These are phyloP conservation scores for Phyllostomus discolor DNA, from an alignment of 2,113 vertebrate species.

Conservation along the genomic window DNA sequence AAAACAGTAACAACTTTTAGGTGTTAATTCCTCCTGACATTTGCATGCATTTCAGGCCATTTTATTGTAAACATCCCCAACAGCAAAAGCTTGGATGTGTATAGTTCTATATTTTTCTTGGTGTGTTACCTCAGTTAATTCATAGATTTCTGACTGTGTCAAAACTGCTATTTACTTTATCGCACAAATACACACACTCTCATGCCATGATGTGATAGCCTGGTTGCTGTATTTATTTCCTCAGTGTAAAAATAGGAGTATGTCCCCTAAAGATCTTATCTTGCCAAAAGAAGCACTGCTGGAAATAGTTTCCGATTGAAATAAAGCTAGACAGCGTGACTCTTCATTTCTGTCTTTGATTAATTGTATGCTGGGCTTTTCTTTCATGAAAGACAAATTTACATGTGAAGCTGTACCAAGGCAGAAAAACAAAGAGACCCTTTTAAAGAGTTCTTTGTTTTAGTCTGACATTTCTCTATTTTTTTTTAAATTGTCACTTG, in stretches of 20 bases:
- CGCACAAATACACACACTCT: neutral
- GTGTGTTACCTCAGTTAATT: neutral
- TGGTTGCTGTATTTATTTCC: constrained; percentile 56
- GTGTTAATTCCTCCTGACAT: neutral
- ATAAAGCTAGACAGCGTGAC: constrained; percentile 64
- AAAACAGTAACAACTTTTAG: neutral
- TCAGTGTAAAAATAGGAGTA: constrained; percentile 63
- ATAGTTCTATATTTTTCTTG: neutral
- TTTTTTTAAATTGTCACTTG: constrained; percentile 33
- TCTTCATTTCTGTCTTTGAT: constrained; percentile 78
- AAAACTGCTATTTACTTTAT: neutral
- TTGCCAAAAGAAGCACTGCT: constrained; percentile 71
- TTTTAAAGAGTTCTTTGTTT: constrained; percentile 62
- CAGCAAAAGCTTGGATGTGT: neutral
- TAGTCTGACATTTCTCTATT: neutral
- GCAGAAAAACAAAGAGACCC: constrained; percentile 70
- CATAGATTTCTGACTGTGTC: neutral
- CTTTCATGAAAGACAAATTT: constrained; percentile 75
- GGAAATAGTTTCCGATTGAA: constrained; percentile 72
- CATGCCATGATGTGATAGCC: neutral
- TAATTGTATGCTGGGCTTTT: constrained; percentile 75
- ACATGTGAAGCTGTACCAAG: constrained; percentile 59
- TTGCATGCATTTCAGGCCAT: neutral
- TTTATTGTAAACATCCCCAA: neutral
- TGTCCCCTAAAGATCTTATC: constrained; percentile 28